A percentile compares a stretch with the other conserved stretches of the same genome.
These are phyloP conservation scores for Halictus quadricinctus DNA, from an alignment of 2,888 invertebrate genomes.

Conservation along the genomic window DNA sequence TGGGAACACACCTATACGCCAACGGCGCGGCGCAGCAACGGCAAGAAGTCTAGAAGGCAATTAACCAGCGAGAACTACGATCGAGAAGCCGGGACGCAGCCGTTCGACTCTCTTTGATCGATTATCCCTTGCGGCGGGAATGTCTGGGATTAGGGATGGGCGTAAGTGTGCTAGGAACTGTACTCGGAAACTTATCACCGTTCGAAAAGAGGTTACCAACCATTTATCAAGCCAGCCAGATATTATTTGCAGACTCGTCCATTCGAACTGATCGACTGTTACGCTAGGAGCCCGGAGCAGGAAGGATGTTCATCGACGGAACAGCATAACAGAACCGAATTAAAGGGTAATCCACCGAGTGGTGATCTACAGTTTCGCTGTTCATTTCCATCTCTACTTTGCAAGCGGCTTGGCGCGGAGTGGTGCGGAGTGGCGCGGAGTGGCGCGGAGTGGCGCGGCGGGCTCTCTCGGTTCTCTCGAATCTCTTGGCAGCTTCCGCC, in stretches of 20 bases:
- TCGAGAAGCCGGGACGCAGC: slow-evolving; percentile 51
- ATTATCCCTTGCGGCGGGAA: slow-evolving; percentile 46
- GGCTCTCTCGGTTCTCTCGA: background rate
- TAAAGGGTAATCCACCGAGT: too few relatives aligned
- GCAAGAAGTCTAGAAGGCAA: slow-evolving; percentile 50
- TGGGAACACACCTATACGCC: slow-evolving; percentile 47
- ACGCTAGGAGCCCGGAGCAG: background rate
- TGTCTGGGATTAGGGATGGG: slow-evolving; percentile 8
- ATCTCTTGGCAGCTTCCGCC: background rate
- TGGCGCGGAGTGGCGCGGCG: background rate
- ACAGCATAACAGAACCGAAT: background rate
- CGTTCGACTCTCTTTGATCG: slow-evolving; percentile 57
- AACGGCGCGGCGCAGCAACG: background rate
- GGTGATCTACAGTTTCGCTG: background rate
- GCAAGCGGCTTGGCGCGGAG: background rate
- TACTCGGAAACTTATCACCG: slow-evolving; percentile 17
- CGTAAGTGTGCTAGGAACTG: slow-evolving; percentile 4
- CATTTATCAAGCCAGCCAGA: background rate
- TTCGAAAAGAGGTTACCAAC: background rate
- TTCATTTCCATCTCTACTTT: slow-evolving; percentile 11
- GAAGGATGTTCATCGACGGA: background rate
- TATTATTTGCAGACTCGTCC: background rate
- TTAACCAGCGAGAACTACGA: slow-evolving; percentile 53
- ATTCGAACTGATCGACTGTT: background rate
- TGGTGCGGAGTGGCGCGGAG: too few relatives aligned